phyloP scores from a whole-genome alignment of 2,888 invertebrate genomes.

The Cryptocephalus moraei region DNA sequence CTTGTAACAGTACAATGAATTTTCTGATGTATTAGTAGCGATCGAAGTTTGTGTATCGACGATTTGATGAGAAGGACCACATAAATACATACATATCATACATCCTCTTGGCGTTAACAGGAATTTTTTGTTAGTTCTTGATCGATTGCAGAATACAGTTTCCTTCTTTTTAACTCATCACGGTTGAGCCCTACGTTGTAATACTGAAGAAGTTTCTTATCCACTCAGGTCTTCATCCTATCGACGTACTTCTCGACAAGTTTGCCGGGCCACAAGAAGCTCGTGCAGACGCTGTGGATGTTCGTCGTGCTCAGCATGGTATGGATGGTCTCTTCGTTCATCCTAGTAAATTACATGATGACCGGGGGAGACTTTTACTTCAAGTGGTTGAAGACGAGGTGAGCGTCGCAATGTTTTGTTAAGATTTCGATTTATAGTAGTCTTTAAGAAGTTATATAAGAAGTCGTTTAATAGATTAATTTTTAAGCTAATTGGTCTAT shows the following conservation, averaged over 20 bases:
- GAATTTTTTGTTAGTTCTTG: neutral
- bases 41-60: no score
- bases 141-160: neutral
- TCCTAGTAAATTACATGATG: slow-evolving; percentile 56
- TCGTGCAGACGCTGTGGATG: slow-evolving; percentile 62
- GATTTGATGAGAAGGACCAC: no score
- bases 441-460: no score
- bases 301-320: slow-evolving; percentile 58
- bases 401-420: slow-evolving; percentile 4
- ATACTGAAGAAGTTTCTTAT: neutral
- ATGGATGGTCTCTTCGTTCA: slow-evolving; percentile 60
- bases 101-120: no score
- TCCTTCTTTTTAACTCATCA: no score
- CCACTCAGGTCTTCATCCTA: slow-evolving; percentile 57
- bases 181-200: no score
- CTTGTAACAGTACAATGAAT: no score
- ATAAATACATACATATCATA: no score
- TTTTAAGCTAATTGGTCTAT: no score
- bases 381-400: slow-evolving; percentile 54
- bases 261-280: slow-evolving; percentile 53
- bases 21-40: no score
- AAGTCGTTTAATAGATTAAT: no score
- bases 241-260: slow-evolving; percentile 61
- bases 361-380: slow-evolving; percentile 51
- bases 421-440: no score